Evolutionary conservation across 2,888 invertebrate species (phyloP), one percentile per base, ranked within the genome.

Genomic region (Salticus scenicus): DNA sequence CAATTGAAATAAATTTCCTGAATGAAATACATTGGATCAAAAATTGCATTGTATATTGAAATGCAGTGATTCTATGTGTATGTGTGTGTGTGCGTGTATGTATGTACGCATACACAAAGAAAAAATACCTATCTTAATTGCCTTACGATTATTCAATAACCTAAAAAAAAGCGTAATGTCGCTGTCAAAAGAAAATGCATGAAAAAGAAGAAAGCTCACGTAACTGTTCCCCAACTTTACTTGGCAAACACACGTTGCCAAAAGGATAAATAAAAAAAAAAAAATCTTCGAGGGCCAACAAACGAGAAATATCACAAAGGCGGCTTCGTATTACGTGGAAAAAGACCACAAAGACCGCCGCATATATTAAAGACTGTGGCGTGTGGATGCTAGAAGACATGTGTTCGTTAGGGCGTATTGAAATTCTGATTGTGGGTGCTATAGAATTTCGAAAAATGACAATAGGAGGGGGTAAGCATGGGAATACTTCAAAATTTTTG

Each of bases 281-380:
- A 57, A n/a, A 57, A 12, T 57, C 57, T 57, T 12, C 4, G 57
- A 57, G 57, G 57, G 24, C 57, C 57, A 57, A 57, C 57, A 57
- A 57, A 57, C 57, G 57, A 24, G 57, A 24, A 57, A 24, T 57
- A 57, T 57, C 24, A 57, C 57, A 57, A 57, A 57, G 57, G 57
- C 57, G 57, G 57, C 57, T 57, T 57, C 57, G 57, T 4, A 57
- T 57, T 57, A 57, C 57, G 24, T 57, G 4, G 57, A 57, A 57
- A 47, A 57, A 57, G 24, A 57, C 57, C 57, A 57, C 57, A 57
- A 57, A 57, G 57, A 17, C 24, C 14, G 57, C 57, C 57, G 57
- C 24, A 57, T 57, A 57, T 24, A 57, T 57, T 57, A 57, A 57
- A 57, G 24, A 57, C 42, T 14, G 17, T 47, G 24, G 57, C 24